These are phyloP conservation scores for Cinara cedri DNA, from an alignment of 2,888 invertebrate genomes.

Conservation along the genomic window DNA sequence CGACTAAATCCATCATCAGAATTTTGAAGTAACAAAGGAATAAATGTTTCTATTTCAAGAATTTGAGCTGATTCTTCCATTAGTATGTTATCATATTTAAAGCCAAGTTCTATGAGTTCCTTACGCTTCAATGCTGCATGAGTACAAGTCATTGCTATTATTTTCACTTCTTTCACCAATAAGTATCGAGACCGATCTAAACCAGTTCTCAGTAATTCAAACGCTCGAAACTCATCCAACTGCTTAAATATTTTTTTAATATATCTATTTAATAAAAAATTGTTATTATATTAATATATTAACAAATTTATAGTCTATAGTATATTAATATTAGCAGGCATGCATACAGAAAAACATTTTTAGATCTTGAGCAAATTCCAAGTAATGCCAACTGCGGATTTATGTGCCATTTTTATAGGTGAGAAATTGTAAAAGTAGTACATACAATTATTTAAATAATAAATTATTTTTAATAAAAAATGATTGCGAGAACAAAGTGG, in stretches of 20 bases:
- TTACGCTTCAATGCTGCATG: conserved; percentile 97
- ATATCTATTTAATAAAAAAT: conserved; percentile 68
- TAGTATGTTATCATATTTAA: conserved; percentile 97
- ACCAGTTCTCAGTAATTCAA: conserved; percentile 93
- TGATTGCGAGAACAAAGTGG: too few relatives aligned
- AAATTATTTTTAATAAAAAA: too few relatives aligned
- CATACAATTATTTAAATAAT: too few relatives aligned
- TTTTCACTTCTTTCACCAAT: conserved; percentile 97
- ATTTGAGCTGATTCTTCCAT: conserved; percentile 99
- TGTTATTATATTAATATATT: background rate
- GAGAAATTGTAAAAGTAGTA: too few relatives aligned
- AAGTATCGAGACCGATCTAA: conserved; percentile 95
- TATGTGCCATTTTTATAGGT: too few relatives aligned
- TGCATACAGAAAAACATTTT: too few relatives aligned
- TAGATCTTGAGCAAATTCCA: too few relatives aligned
- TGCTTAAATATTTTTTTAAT: conserved; percentile 95
- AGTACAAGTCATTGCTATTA: conserved; percentile 99
- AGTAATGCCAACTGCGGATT: too few relatives aligned
- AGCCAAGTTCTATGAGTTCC: conserved; percentile 92
- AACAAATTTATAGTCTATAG: background rate
- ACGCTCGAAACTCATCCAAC: conserved; percentile 96
- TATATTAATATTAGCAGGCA: too few relatives aligned
- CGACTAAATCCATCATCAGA: conserved; percentile 95
- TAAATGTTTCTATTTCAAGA: conserved; percentile 98
- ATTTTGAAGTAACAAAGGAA: conserved; percentile 96